Conservation (phyloP, 1,140 invertebrate genomes). For the Macrobrachium rosenbergii region DNA sequence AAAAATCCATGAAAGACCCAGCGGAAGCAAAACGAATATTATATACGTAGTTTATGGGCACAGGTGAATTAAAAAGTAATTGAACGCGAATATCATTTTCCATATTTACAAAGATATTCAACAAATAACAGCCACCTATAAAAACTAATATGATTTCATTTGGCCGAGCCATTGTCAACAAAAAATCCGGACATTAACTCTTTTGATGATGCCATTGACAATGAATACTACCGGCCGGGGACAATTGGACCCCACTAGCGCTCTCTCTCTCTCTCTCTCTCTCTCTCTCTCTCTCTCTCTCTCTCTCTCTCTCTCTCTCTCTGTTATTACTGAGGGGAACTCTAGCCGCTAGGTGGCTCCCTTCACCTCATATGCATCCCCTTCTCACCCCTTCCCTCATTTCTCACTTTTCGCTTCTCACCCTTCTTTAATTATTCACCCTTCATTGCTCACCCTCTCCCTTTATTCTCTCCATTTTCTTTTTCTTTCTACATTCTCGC, state of each 20-base stretch:
- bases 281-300: constrained; percentile 28
- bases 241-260: background rate
- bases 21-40: too few species aligned
- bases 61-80: background rate
- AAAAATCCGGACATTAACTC: constrained; percentile 29
- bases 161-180: background rate
- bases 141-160: constrained; percentile 22
- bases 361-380: background rate
- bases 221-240: background rate
- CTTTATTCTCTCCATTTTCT: background rate
- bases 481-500: background rate
- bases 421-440: background rate
- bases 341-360: background rate
- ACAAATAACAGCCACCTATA: constrained; percentile 5
- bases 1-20: too few species aligned
- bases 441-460: background rate
- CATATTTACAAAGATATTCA: background rate
- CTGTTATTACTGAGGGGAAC: background rate
- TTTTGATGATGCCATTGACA: constrained; percentile 23
- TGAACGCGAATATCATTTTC: background rate
- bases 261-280: background rate
- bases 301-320: background rate
- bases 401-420: background rate
- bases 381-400: background rate
- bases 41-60: too few species aligned